These are phyloP conservation scores for Poliocrania exsul DNA, from an alignment of 2,797 vertebrate genomes.

Conservation along the genomic window DNA sequence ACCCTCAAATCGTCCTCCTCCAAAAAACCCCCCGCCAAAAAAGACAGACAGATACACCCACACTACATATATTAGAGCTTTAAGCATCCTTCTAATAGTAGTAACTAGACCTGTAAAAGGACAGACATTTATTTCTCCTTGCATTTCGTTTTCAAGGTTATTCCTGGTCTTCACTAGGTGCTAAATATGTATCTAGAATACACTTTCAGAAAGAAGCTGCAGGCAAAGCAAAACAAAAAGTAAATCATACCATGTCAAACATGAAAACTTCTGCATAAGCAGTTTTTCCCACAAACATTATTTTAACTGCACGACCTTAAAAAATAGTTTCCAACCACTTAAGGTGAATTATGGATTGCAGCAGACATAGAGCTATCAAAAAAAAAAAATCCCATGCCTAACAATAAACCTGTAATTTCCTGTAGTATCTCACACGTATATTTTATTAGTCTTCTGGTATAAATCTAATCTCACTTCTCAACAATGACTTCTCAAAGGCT, in stretches of 20 bases:
- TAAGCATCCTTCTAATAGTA: not conserved
- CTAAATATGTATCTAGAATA: not conserved
- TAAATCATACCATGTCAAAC: not conserved
- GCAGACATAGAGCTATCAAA: not conserved
- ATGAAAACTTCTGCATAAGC: fast-evolving
- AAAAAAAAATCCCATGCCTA: not conserved
- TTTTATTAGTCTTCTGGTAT: not conserved
- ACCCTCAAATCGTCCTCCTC: not conserved
- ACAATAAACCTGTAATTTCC: not conserved
- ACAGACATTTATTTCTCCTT: not conserved
- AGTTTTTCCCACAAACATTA: not conserved
- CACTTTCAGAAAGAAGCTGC: not conserved
- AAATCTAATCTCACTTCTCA: not conserved
- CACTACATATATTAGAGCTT: not conserved
- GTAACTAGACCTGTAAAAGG: not conserved
- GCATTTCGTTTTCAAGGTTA: not conserved
- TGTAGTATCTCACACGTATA: not conserved
- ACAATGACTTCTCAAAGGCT: not conserved
- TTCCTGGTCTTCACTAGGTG: not conserved
- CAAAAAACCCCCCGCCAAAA: not conserved
- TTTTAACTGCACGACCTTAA: not conserved
- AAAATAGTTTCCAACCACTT: not conserved
- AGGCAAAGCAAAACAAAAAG: not conserved
- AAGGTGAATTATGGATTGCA: not conserved
- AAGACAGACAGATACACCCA: not conserved